These are phyloP conservation scores for Cossypha dichroa DNA, from an alignment of 2,797 vertebrate genomes.

Conservation along the genomic window DNA sequence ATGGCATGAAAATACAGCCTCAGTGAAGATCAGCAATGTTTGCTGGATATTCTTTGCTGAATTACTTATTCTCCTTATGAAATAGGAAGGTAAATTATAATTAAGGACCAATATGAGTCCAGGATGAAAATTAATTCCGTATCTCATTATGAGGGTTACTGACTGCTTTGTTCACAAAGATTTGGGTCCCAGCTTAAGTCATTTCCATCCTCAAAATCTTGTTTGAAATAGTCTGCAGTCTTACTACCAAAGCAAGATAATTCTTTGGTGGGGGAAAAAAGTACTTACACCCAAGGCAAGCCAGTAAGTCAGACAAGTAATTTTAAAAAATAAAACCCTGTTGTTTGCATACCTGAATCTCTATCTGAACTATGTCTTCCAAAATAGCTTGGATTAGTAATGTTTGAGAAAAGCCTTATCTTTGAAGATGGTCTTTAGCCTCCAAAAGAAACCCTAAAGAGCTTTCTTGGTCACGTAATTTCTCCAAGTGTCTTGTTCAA, in stretches of 20 bases:
- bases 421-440: neutral
- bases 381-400: neutral
- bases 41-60: neutral
- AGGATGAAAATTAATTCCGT: neutral
- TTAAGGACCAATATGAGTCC: neutral
- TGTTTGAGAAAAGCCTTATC: neutral
- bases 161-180: neutral
- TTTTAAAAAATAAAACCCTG: neutral
- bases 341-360: neutral
- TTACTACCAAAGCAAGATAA: neutral
- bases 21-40: neutral
- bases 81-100: neutral
- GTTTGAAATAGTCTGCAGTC: neutral
- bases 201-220: neutral
- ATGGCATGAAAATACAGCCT: accelerated
- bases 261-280: neutral
- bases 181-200: neutral
- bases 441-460: neutral
- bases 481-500: neutral
- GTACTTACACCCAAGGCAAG: neutral
- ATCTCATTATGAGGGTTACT: neutral
- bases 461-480: neutral
- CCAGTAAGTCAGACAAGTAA: neutral
- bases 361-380: neutral
- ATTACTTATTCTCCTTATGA: neutral